Evolutionary conservation across 2,888 invertebrate species (phyloP).

Genomic region (Balanococcus diminutus): DNA sequence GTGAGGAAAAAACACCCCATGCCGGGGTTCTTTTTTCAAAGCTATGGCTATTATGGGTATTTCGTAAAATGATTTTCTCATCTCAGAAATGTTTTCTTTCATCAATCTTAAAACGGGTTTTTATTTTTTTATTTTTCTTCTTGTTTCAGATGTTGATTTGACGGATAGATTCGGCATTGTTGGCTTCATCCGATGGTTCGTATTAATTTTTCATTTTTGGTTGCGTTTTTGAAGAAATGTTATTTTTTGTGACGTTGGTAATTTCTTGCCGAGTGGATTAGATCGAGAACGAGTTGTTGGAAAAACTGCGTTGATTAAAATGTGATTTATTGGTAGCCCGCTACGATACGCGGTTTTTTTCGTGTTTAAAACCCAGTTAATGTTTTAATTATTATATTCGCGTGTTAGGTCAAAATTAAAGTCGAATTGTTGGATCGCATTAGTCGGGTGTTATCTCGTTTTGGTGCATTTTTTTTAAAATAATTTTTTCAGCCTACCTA

Average conservation of each 20-base stretch:
- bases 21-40: neutral
- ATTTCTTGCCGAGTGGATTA: neutral
- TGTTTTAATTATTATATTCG: neutral
- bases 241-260: neutral
- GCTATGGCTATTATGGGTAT: neutral
- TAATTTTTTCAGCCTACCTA: neutral
- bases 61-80: slow-evolving; percentile 29
- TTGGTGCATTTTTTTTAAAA: neutral
- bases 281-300: neutral
- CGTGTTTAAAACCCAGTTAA: neutral
- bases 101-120: slow-evolving; percentile 2
- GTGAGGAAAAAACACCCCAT: neutral
- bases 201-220: neutral
- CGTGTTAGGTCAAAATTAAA: neutral
- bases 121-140: neutral
- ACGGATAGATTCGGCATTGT: neutral
- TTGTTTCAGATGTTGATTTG: neutral
- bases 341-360: neutral
- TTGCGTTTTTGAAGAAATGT: neutral
- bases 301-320: neutral
- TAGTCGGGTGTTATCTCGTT: neutral
- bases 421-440: neutral
- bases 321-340: neutral
- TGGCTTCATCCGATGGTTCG: neutral
- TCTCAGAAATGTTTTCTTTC: slow-evolving; percentile 9